These are phyloP conservation scores for Myrmophylax atrothorax DNA, from an alignment of 2,113 vertebrate genomes.

Conservation along the genomic window DNA sequence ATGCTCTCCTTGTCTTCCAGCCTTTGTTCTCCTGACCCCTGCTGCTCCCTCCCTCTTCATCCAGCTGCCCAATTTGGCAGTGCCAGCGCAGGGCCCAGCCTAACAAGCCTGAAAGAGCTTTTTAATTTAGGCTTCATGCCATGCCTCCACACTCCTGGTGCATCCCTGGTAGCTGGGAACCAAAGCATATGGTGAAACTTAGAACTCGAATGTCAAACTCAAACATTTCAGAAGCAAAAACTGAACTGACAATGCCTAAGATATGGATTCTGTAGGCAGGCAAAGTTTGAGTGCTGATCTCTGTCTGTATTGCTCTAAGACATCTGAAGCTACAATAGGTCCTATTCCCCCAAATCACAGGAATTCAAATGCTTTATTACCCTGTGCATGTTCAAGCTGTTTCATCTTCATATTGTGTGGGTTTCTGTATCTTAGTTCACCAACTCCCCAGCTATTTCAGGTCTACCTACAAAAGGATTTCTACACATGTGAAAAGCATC, in stretches of 20 bases:
- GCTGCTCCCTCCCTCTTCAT: background rate
- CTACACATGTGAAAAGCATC: background rate
- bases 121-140: background rate
- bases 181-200: background rate
- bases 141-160: background rate
- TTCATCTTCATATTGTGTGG: background rate
- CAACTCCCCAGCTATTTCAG: background rate
- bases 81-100: background rate
- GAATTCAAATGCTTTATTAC: background rate
- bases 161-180: background rate
- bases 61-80: slow-evolving; percentile 30
- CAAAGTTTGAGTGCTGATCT: background rate
- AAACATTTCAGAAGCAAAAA: background rate
- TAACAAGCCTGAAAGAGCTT: background rate
- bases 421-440: background rate
- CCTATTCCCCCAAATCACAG: background rate
- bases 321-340: background rate
- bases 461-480: background rate
- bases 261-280: background rate
- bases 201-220: background rate
- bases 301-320: background rate
- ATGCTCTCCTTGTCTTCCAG: background rate
- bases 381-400: background rate
- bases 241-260: background rate
- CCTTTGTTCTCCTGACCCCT: background rate